Base-by-base conservation (phyloP, 2,113 vertebrate species). In the Chaetura pelagica region DNA sequence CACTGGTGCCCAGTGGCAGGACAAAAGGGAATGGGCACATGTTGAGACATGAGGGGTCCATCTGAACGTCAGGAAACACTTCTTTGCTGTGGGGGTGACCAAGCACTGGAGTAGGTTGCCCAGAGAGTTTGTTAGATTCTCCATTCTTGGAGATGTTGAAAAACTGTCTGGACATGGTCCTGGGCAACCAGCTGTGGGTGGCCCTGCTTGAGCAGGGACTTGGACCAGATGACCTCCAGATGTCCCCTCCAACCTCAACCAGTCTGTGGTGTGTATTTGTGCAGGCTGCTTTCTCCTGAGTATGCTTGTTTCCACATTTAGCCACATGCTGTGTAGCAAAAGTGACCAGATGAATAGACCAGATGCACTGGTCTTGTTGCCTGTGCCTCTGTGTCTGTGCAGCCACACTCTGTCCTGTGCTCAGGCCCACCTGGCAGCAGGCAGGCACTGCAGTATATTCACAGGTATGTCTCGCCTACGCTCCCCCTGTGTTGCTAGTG, bases 1-100 rank as follows among this genome's bases (percentile, higher is more conserved):
- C 44, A 10, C 22, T 59, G 29, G 22, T 51, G 29, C 46, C 24
- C 34, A 27, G 48, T 7, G 29, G 22, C 57, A 78, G 52, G 34
- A 32, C 46, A 32, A 81, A 66, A 82, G 27, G 38, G 24, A 75
- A 51, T 6, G 29, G 20, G 10, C 48, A 51, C 42, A 17, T 20
- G 6, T 0, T 9, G 57, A 78, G 62, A 27, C 44, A 51, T 3
- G 2, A 15, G 15, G 32, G 15, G 1, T 49, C 51, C 63, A 3
- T 32, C 58, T 46, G 34, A 51, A 67, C 12, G 2, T 7, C 23
- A 32, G 6, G 29, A 55, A 83, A 32, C 8, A 2, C 16, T 63
- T 46, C 34, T 62, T 64, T n/a, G 48, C 54, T 44, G 19, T 57
- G 72, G 6, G 12, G 26, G 26, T 26, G 27, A 62, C 42, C 0